phyloP scores from a whole-genome alignment of 2,797 vertebrate genomes.

The Forpus xanthops region DNA sequence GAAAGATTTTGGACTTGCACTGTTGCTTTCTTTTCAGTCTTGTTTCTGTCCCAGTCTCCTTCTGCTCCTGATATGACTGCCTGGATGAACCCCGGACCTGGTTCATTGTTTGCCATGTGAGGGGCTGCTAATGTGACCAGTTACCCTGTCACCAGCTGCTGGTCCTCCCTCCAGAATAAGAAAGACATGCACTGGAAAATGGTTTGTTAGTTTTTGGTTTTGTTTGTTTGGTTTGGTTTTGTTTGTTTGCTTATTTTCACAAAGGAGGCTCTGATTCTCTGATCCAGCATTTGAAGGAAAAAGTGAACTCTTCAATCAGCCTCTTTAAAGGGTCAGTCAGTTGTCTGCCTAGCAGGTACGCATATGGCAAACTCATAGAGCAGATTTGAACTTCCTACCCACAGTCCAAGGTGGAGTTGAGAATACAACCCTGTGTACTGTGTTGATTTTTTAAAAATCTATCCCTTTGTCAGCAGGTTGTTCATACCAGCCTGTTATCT shows the following conservation, averaged over 20 bases:
- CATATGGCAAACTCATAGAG: not conserved
- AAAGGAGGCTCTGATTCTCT: not conserved
- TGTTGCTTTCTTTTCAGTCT: not conserved
- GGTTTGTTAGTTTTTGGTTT: fast-evolving
- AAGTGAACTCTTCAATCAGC: not conserved
- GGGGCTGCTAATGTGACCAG: not conserved
- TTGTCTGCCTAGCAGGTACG: not conserved
- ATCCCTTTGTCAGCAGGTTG: not conserved
- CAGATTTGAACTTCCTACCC: not conserved
- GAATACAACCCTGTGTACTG: not conserved
- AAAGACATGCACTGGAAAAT: not conserved
- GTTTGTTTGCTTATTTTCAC: not conserved
- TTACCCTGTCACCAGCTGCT: not conserved
- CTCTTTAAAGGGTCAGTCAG: not conserved
- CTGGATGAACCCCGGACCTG: not conserved
- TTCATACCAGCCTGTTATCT: not conserved
- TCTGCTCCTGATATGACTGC: not conserved
- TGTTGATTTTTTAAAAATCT: not conserved
- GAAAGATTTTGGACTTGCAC: not conserved
- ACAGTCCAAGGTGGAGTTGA: not conserved
- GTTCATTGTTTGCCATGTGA: not conserved
- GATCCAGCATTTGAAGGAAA: not conserved
- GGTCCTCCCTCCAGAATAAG: not conserved
- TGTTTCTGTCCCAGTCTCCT: not conserved
- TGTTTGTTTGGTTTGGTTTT: not conserved